These are phyloP conservation scores for Jaculus jaculus DNA, from an alignment of 2,113 vertebrate species.

Conservation along the genomic window DNA sequence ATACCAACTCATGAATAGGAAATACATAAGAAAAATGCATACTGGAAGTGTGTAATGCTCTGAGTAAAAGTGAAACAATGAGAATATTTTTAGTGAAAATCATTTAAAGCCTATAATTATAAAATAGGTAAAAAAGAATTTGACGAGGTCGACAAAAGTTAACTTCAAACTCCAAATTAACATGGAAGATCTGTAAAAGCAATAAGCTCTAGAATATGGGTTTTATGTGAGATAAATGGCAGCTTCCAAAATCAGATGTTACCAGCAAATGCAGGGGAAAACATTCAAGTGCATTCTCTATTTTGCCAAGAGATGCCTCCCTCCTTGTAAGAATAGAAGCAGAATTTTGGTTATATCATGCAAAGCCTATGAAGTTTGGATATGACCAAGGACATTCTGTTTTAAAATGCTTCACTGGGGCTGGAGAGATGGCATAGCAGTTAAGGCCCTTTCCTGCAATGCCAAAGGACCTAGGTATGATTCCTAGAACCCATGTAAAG, in stretches of 20 bases:
- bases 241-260: background rate
- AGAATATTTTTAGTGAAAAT: background rate
- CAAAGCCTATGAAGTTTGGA: background rate
- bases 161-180: background rate
- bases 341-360: background rate
- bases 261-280: background rate
- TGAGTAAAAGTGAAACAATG: background rate
- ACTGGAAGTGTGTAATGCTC: background rate
- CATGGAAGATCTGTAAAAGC: conserved; percentile 11
- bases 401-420: background rate
- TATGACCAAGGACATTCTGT: background rate
- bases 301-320: background rate
- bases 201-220: background rate
- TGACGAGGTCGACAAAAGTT: background rate
- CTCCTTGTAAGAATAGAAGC: background rate
- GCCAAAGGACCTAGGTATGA: too few species aligned
- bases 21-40: background rate
- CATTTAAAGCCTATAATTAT: background rate
- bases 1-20: background rate
- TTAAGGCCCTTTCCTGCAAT: too few species aligned
- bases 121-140: background rate
- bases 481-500: too few species aligned
- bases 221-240: background rate
- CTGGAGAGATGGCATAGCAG: too few species aligned
- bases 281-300: background rate